These are phyloP conservation scores for Himantopus leucocephalus DNA, from an alignment of 2,113 vertebrate genomes.

Conservation along the genomic window DNA sequence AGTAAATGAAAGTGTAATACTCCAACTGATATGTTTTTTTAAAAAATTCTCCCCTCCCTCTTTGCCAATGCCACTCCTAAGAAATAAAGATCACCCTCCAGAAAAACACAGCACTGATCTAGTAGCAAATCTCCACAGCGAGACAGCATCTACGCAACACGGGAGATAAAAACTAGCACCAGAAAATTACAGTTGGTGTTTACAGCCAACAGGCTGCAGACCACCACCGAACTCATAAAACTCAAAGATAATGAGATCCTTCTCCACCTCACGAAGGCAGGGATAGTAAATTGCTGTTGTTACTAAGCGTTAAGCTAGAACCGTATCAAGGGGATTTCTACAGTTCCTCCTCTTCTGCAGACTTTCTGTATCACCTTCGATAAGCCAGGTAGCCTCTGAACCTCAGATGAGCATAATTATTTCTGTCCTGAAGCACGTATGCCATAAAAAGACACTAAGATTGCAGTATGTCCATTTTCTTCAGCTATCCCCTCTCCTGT, in stretches of 20 bases:
- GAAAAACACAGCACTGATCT: neutral
- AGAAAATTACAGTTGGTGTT: neutral
- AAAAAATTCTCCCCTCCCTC: neutral
- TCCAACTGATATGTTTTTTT: accelerated
- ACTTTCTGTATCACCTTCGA: neutral
- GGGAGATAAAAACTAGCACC: neutral
- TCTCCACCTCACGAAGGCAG: neutral
- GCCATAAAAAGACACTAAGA: neutral
- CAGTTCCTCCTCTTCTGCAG: neutral
- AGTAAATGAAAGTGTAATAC: neutral
- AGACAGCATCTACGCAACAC: neutral
- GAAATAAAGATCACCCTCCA: neutral
- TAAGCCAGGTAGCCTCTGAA: neutral
- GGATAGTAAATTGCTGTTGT: neutral
- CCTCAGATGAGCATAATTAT: neutral
- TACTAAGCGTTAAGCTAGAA: neutral
- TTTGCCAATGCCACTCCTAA: neutral
- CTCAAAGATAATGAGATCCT: neutral
- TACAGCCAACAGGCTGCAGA: neutral
- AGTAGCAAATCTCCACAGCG: neutral
- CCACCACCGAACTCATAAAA: neutral
- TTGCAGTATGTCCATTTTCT: neutral
- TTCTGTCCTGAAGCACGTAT: neutral
- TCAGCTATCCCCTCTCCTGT: neutral
- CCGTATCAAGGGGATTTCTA: neutral